phyloP scores from a whole-genome alignment of 2,888 invertebrate genomes.

The Physocephala rufipes region DNA sequence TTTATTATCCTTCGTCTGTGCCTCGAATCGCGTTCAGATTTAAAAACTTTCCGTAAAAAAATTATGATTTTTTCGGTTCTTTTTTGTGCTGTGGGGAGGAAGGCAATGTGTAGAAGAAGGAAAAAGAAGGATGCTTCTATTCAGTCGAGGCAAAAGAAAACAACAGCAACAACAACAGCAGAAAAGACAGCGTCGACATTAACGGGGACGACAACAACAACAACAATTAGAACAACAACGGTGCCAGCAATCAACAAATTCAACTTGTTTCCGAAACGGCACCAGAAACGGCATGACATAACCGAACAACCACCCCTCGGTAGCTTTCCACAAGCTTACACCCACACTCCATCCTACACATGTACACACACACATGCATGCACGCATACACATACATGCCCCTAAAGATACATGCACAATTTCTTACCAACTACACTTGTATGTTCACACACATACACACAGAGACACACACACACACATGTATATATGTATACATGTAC shows the following conservation, averaged over 20 bases:
- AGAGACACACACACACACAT: no score
- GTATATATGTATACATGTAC: neutral
- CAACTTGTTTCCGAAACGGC: constrained; percentile 8
- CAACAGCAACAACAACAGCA: no score
- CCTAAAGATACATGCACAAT: no score
- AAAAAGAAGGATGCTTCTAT: neutral
- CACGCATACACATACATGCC: constrained; percentile 10
- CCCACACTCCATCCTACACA: no score
- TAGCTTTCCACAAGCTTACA: neutral
- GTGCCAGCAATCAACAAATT: constrained; percentile 47
- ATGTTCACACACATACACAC: neutral
- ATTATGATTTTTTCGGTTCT: neutral
- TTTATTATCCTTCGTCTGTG: no score
- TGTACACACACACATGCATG: neutral
- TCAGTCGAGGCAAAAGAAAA: no score
- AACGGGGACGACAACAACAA: constrained; percentile 45
- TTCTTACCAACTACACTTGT: no score
- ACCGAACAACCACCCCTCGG: neutral
- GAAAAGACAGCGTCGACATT: no score
- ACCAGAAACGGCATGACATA: neutral
- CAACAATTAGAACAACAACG: constrained; percentile 48
- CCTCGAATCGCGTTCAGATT: neutral
- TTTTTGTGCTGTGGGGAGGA: neutral
- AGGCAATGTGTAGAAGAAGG: neutral
- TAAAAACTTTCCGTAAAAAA: neutral